Base-by-base conservation (phyloP, 2,797 vertebrate genomes). In the Pygocentrus nattereri region DNA sequence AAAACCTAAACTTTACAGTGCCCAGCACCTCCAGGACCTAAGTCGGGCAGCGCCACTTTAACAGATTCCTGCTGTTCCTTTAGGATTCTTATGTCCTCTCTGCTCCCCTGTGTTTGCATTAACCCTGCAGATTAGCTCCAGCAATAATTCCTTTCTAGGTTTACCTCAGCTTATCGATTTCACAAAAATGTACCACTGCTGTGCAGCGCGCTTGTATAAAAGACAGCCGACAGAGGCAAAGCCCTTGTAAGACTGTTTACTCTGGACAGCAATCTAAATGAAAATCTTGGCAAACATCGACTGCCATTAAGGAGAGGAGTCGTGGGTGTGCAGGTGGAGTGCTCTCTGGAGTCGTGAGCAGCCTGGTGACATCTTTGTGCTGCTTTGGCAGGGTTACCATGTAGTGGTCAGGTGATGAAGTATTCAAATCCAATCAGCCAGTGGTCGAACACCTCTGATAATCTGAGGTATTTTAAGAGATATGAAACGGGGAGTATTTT, bases 221-320 rank as follows among this genome's bases (percentile, higher is more conserved):
- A 84, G 74, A 54, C 78, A 75, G 76, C 47, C 80, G 81, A 79
- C 67, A 80, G 83, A 58, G 62, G 78, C 54, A 0, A 74, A 83
- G 68, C 54, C 76, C 78, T 72, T 76, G 86, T 80, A 78, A 85
- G 85, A 15, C 80, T 84, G 81, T 86, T 89, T 87, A 88, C 85
- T 77, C 81, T 79, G 52, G 61, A 65, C 87, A 41, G 31, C 81
- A 86, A 88, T 88, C 86, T 86, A 84, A 85, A 87, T 87, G 82
- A 87, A 87, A 88, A 87, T 86, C 88, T 80, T 65, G 75, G 83
- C 85, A 85, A 88, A 88, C 87, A 85, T 85, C 59, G 86, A 82
- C 76, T 85, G 84, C 80, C 72, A 79, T 75, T 80, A 85, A 70
- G 73, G 84, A 84, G 61, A 78, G 56, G 64, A 70, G 68, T 65